These are phyloP conservation scores for Leucophenga maculata DNA, from an alignment of 2,888 invertebrate genomes.

Conservation along the genomic window DNA sequence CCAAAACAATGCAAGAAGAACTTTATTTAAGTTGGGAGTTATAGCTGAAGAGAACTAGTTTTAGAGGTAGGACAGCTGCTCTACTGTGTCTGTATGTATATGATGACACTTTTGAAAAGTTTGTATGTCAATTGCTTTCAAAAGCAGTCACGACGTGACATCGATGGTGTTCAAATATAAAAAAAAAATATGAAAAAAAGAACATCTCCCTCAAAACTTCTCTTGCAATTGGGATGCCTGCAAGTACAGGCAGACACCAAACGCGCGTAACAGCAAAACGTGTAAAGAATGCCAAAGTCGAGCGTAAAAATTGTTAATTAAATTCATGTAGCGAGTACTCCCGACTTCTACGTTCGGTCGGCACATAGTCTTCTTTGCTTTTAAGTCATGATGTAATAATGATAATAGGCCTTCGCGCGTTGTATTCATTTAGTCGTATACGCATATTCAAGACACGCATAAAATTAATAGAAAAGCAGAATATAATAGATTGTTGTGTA, in stretches of 20 bases:
- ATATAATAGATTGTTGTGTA: neutral
- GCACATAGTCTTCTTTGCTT: too few relatives aligned
- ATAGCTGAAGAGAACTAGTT: neutral
- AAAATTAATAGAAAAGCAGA: constrained; percentile 14
- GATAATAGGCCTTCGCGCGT: too few relatives aligned
- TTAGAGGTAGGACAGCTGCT: neutral
- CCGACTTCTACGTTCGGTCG: too few relatives aligned
- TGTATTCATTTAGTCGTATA: neutral
- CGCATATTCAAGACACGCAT: constrained; percentile 16
- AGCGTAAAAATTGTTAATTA: constrained; percentile 19
- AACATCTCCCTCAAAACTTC: constrained; percentile 43
- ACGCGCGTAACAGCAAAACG: constrained; percentile 2
- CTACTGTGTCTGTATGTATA: neutral
- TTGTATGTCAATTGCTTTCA: constrained; percentile 40
- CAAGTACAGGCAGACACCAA: constrained; percentile 1
- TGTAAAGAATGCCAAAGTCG: constrained; percentile 20
- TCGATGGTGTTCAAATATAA: constrained; percentile 40
- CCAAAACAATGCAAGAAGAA: constrained; percentile 39
- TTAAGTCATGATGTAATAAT: too few relatives aligned
- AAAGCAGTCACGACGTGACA: constrained; percentile 41
- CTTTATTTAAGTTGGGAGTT: constrained; percentile 4
- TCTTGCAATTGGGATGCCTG: constrained; percentile 39
- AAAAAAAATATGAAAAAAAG: constrained; percentile 30
- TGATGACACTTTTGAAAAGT: constrained; percentile 46
- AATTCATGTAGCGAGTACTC: neutral